phyloP scores from a whole-genome alignment of 2,113 vertebrate species.

The Ranitomeya variabilis region DNA sequence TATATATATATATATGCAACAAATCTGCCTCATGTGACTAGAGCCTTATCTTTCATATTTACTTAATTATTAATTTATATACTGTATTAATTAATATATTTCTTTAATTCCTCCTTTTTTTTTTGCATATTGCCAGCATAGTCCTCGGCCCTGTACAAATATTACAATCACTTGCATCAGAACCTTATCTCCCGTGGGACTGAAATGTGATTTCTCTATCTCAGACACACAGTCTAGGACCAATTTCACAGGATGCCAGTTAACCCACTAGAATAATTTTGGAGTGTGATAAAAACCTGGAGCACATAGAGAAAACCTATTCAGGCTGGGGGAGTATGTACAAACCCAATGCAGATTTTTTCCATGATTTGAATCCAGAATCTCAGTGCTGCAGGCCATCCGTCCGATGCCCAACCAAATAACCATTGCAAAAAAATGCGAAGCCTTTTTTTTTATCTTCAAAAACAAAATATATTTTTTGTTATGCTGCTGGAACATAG shows the following conservation, averaged over 20 bases:
- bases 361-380: not conserved
- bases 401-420: not conserved
- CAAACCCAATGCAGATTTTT: not conserved
- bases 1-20: not conserved
- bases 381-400: not conserved
- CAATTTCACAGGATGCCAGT: conserved; percentile 3
- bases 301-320: not conserved
- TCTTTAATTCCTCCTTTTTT: not conserved
- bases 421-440: not conserved
- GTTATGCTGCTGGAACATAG: not conserved
- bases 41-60: not conserved
- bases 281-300: not conserved
- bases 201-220: conserved; percentile 12
- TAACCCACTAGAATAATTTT: not conserved
- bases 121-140: not conserved
- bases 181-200: not conserved
- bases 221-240: not conserved
- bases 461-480: not conserved
- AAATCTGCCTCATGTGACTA: not conserved
- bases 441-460: not conserved
- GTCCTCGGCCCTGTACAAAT: not conserved
- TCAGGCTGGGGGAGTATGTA: not conserved
- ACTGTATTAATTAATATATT: not conserved
- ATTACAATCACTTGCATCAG: not conserved
- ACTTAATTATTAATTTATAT: not conserved